Base-by-base conservation (phyloP, 2,113 vertebrate genomes). In the Haemorhous mexicanus region DNA sequence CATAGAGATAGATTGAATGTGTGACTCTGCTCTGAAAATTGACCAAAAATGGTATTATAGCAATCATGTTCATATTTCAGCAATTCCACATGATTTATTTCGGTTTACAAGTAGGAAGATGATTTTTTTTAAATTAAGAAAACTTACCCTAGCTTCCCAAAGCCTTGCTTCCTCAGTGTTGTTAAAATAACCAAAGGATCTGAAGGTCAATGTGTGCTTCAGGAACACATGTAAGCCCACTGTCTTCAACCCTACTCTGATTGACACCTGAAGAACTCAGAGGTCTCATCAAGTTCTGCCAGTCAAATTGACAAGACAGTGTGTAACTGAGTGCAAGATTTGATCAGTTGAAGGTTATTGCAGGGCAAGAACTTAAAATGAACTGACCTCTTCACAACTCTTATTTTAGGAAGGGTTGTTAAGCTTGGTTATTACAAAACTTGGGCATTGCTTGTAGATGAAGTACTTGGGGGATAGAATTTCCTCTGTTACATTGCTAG, bases 221-320 rank as follows among this genome's bases (percentile, higher is more conserved):
- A 64, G 56, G 49, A 89, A 33, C 52, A 64, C 44, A 8, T n/a
- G 22, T 85, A 92, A 87, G 24, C 22, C 47, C 56, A 27, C n/a
- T 63, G 44, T 64, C 66, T 93, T 94, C 44, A 82, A 53, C 63
- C 26, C 37, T 91, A 3, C 22, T 35, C 72, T 66, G 56, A 62
- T 9, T 85, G 76, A 89, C 69, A 68, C 41, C 14, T n/a, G 4
- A 70, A 56, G 66, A 91, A 56, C 58, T 81, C 3, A 0, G 26
- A 15, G 61, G 90, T 93, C 88, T 68, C 63, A 77, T 92, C 73
- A 89, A 55, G 66, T 94, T 84, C 84, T 87, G 32, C 74, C 81
- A 75, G 70, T 91, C 69, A 46, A 72, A 61, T 52, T 89, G 74
- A 82, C 69, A 81, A 87, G 86, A 82, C 84, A 73, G 18, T 16